Base-by-base conservation (phyloP, 2,888 invertebrate species). In the Acronicta aceris region DNA sequence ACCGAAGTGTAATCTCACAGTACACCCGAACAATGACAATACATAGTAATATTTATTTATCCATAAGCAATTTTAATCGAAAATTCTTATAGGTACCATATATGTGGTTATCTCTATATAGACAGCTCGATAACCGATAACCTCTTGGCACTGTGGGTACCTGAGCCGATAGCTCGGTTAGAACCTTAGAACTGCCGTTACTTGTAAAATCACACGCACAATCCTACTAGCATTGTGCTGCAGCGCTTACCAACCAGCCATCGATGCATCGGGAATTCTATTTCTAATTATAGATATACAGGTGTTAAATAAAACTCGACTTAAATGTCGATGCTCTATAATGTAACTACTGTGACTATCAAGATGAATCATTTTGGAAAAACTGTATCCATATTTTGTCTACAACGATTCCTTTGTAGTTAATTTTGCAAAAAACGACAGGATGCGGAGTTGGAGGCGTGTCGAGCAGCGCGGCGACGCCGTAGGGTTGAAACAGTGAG, bases 371-470 rank as follows among this genome's bases (percentile, higher is more conserved):
- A 71, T 71, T 78, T 75, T 64, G 71, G 72, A 79, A 80, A 78
- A 76, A 82, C 75, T 72, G 53, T 78, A 72, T 79, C 59, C 64
- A 81, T 74, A 80, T 83, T 87, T 86, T 82, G 81, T 80, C 79
- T 81, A 87, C 85, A 87, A 88, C 86, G 87, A 88, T 86, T 86
- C 82, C 82, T 88, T 89, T 89, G 81, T 87, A 82, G 84, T 79
- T 89, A 89, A 89, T 90, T 90, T 89, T 79, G 87, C 87, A 91
- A 91, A 92, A 90, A 91, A 89, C 78, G 85, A 82, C 92, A 92
- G 91, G 92, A 92, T 91, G 90, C 83, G 85, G 84, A 89, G 89
- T 89, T 79, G 85, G 81, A 90, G 91, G 91, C 90, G 90, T 90
- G 89, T 89, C 91, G 89, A 87, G 85, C 84, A 81, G 85, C 82